A percentile compares a stretch with the other conserved stretches of the same genome.
Evolutionary conservation across 2,888 invertebrate species (phyloP).

Genomic region (Gastrophysa polygoni): DNA sequence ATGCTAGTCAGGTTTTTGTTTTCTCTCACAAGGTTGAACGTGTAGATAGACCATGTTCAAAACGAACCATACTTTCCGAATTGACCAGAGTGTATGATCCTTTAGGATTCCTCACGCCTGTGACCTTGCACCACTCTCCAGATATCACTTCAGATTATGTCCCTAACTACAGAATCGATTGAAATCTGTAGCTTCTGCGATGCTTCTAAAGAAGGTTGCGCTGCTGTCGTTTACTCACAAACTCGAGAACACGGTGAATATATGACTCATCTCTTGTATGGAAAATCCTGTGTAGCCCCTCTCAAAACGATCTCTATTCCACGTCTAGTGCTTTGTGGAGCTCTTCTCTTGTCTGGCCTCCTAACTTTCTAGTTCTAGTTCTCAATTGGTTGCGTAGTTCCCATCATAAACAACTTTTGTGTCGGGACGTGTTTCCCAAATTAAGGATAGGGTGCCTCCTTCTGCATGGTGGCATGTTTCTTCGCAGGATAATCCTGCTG

Average conservation of each 20-base stretch:
- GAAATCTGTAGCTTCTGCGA: neutral
- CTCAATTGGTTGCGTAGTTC: conserved; percentile 16
- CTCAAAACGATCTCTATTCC: conserved; percentile 24
- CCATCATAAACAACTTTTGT: conserved; percentile 22
- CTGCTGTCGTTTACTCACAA: no score
- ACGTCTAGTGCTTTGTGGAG: conserved; percentile 27
- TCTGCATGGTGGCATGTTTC: conserved; percentile 21
- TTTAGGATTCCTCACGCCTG: neutral
- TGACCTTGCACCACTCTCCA: neutral
- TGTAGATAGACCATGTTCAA: neutral
- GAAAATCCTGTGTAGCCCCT: conserved; percentile 26
- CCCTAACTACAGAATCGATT: neutral
- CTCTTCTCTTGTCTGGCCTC: conserved; percentile 7
- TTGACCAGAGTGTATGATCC: neutral
- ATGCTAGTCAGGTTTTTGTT: no score
- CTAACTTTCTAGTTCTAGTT: conserved; percentile 7
- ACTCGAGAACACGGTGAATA: no score
- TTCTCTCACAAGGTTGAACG: neutral
- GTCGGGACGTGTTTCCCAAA: conserved; percentile 22
- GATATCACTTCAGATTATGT: no score
- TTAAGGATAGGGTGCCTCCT: conserved; percentile 17
- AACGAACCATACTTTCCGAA: neutral
- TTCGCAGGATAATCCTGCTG: conserved; percentile 27
- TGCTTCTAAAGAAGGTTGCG: neutral
- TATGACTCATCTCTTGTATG: conserved; percentile 6